phyloP scores from a whole-genome alignment of 2,113 vertebrate species.

The Castor canadensis region DNA sequence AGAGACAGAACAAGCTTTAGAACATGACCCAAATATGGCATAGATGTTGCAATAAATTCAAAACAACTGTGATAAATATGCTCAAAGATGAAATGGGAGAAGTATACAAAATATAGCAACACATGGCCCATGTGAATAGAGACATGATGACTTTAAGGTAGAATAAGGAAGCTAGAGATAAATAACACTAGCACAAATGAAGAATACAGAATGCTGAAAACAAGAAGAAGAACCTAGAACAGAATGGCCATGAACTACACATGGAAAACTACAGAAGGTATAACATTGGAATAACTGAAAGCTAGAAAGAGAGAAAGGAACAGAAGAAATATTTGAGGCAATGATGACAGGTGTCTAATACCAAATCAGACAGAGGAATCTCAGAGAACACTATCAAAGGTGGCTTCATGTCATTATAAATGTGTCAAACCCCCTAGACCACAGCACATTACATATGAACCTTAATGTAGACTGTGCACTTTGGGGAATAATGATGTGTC shows the following conservation, averaged over 20 bases:
- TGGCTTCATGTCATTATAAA: too few relatives aligned
- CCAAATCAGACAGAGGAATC: not conserved
- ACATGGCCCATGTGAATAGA: not conserved
- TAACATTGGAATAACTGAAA: not conserved
- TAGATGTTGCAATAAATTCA: not conserved
- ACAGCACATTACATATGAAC: not conserved
- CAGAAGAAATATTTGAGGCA: not conserved
- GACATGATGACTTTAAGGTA: not conserved
- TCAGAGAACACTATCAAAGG: not conserved
- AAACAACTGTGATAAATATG: not conserved
- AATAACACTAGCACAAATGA: not conserved
- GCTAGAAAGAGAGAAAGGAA: not conserved
- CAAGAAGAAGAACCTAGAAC: not conserved
- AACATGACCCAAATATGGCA: not conserved
- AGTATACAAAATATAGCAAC: not conserved
- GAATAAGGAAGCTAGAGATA: not conserved
- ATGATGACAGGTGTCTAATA: not conserved
- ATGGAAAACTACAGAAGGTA: not conserved
- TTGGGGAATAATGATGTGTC: not conserved
- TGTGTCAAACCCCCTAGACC: not conserved
- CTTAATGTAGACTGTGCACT: not conserved
- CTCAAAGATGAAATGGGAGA: not conserved
- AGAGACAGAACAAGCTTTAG: not conserved
- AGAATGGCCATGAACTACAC: not conserved
- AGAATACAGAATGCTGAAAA: not conserved